Evolutionary conservation across 1,140 invertebrate genomes (phyloP), one percentile per base, ranked within the genome.

Genomic region (Tetranychus cinnabarinus): DNA sequence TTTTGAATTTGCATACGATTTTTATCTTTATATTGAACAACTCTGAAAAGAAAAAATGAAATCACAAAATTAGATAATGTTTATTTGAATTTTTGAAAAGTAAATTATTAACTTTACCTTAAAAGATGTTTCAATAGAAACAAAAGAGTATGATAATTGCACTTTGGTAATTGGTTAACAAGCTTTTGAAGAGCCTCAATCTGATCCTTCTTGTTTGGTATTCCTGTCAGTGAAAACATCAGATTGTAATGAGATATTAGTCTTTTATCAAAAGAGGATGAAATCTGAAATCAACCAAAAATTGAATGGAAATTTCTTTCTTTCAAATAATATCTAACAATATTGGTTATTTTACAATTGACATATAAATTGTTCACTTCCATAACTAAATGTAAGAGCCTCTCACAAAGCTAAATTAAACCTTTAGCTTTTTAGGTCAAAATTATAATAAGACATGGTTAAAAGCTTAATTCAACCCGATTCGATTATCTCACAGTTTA

Each of bases 51-150:
- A 52, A 4, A 6, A 42, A 42, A 42, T 10, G 39, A 42, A 42
- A 42, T 42, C 2, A 23, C 13, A 47, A 47, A 47, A 47, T 47
- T 47, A 2, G 46, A 47, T 0, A 15, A 2, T 15, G 0, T 4
- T 52, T 8, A 23, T 23, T 12, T 31, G 2, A 52, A 52, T 52
- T 52, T 1, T 15, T 50, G 48, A 50, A 1, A 33, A 42, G 10
- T 5, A 42, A 42, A 42, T 10, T 0, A 52, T 52, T 31, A 6
- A 52, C 12, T 33, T 52, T 23, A 52, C 50, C 50, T 52, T 7
- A 52, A n/a, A 62, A 92, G 74, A 77, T 92, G 88, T 66, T 79
- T 73, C 47, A 92, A 75, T 34, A 95, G 71, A 67, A 78, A 80
- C 66, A 82, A 80, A 7, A 93, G 74, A 3, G 88, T 92, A 65